Evolutionary conservation across 2,113 vertebrate species (phyloP).

Genomic region (rabbit (Oryctolagus cuniculus)): mOryCun1.1 NC_091445.1:94213001-94213500

Average conservation of each 20-base stretch:
- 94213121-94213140: not conserved
- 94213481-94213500: rapidly evolving
- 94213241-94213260: not conserved
- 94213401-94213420: not conserved
- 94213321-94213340: not conserved
- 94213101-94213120: too few species aligned
- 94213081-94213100: rapidly evolving
- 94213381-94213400: not conserved
- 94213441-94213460: not conserved
- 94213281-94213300: not conserved
- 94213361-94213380: not conserved
- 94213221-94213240: not conserved
- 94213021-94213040: not conserved
- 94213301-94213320: not conserved
- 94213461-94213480: not conserved
- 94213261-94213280: not conserved
- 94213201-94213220: too few species aligned
- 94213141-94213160: not conserved
- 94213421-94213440: not conserved
- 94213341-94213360: too few species aligned
- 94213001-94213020: not conserved
- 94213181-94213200: not conserved
- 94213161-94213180: not conserved
- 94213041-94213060: not conserved
- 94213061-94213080: not conserved